Conservation (phyloP, 2,797 vertebrate species). For the Enoplosus armatus region DNA sequence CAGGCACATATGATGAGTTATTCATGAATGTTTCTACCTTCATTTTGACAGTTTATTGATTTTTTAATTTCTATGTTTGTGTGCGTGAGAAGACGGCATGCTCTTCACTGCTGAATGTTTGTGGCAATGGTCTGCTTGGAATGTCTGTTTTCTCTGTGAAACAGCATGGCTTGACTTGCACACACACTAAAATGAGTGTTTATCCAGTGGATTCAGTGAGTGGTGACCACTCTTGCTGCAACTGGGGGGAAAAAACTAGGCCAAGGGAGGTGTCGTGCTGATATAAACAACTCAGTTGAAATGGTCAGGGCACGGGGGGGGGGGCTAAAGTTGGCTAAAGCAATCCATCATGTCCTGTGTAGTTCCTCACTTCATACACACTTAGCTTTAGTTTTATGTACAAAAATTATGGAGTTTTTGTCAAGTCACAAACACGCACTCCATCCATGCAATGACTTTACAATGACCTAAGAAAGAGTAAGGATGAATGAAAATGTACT, state of each 20-base stretch:
- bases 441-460: background rate
- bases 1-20: background rate
- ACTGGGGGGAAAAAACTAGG: constrained; percentile 64
- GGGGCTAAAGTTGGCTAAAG: constrained; percentile 38
- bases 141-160: constrained; percentile 36
- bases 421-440: background rate
- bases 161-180: constrained; percentile 16
- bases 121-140: constrained; percentile 24
- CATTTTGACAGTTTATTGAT: background rate
- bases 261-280: constrained; percentile 68
- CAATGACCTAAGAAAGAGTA: background rate
- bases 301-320: constrained; percentile 35
- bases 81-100: background rate
- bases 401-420: background rate
- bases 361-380: constrained; percentile 21
- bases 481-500: background rate
- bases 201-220: constrained; percentile 49
- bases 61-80: background rate
- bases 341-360: constrained; percentile 37
- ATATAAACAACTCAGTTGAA: constrained; percentile 75
- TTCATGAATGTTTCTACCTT: background rate
- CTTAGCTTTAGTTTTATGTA: constrained; percentile 7
- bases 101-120: constrained; percentile 43
- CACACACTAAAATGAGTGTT: constrained; percentile 43
- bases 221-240: constrained; percentile 46